Base-by-base conservation (phyloP, 1,140 invertebrate species). In the Formica exsecta region DNA sequence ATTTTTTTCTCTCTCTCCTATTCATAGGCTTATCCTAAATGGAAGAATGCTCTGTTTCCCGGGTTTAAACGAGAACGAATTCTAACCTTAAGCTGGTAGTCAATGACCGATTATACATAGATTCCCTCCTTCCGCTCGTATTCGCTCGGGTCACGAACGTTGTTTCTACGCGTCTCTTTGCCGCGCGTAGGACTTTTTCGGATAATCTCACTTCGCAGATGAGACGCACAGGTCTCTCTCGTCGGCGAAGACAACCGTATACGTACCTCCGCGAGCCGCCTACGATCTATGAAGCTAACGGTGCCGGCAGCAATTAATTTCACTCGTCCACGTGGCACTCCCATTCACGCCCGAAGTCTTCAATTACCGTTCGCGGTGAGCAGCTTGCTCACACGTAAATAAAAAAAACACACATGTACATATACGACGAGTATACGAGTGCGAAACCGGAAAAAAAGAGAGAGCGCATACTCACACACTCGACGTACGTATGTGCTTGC, bases 311-410 rank as follows among this genome's bases (percentile, higher is more conserved):
- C 88, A 91, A 92, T 93, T 92, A 92, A 93, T 93, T 92, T 92
- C 83, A 68, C 86, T 83, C 81, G 88, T 86, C 90, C 91, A 91
- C 90, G 91, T 91, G 91, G 90, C 89, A 89, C 91, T 87, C 86
- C 91, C 90, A 91, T 93, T 92, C 92, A 89, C 88, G 89, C 91
- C 89, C 89, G 84, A 73, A 92, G 90, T 92, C 92, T 92, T 92
- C 92, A 91, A 93, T 92, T 92, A 92, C 89, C 70, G 44, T 22
- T 25, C 57, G 64, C 41, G 54, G 76, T 29, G 87, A 88, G 59
- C 88, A 44, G 68, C 29, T 51, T 62, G 74, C 54, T 57, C 66
- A 51, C 68, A 84, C 62, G 51, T 44, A 65, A 76, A 65, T 61
- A 36, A 57, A 76, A 29, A 57, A 71, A 62, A 73, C 38, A 74